phyloP scores from a whole-genome alignment of 2,888 invertebrate species.

The Deroplatys truncata region DNA sequence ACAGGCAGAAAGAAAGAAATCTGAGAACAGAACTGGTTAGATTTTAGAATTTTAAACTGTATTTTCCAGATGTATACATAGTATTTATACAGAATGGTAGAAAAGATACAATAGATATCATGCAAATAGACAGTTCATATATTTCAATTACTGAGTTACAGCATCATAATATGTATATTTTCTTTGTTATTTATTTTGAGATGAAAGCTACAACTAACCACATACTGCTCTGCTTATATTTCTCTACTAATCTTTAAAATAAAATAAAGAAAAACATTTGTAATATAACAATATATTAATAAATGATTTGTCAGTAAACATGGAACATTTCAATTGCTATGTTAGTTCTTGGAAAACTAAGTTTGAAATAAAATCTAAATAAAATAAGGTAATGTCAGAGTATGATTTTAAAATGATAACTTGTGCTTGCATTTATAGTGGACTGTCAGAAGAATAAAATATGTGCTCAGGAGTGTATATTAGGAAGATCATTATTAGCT shows the following conservation, averaged over 20 bases:
- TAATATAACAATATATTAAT: too few relatives aligned
- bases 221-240: background rate
- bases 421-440: too few relatives aligned
- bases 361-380: too few relatives aligned
- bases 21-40: background rate
- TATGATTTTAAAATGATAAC: too few relatives aligned
- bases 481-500: too few relatives aligned
- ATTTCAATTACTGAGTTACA: background rate
- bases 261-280: too few relatives aligned
- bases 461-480: too few relatives aligned
- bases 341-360: too few relatives aligned
- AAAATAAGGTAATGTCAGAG: too few relatives aligned
- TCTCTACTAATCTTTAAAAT: background rate
- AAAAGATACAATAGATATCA: background rate
- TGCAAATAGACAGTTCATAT: background rate
- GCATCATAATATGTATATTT: background rate
- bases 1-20: background rate
- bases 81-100: background rate
- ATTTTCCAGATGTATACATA: background rate
- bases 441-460: too few relatives aligned
- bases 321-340: too few relatives aligned
- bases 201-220: background rate
- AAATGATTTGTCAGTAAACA: too few relatives aligned
- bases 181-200: background rate
- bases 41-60: background rate